Conservation (phyloP, 2,113 vertebrate genomes). For the Psophia crepitans region DNA sequence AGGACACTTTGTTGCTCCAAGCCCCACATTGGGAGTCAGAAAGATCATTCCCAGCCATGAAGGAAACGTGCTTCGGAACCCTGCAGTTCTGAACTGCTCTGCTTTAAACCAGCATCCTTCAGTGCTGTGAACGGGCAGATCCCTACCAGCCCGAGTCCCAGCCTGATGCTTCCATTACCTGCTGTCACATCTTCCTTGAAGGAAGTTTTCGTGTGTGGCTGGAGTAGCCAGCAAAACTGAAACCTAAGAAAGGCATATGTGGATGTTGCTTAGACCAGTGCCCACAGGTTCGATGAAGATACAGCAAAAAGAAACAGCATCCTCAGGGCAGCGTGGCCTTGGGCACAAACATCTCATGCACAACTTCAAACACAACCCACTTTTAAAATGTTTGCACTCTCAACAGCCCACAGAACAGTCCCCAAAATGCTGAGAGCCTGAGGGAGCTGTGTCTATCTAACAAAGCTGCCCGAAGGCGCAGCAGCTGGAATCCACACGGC, state of each 20-base stretch:
- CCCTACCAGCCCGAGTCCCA: neutral
- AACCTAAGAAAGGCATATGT: accelerated
- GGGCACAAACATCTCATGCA: neutral
- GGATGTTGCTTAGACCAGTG: neutral
- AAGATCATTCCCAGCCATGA: neutral
- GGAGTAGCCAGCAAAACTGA: neutral
- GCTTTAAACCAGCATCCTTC: neutral
- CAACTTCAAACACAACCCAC: neutral
- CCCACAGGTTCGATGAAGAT: neutral
- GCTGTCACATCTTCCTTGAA: neutral
- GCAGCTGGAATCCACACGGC: slow-evolving; percentile 19
- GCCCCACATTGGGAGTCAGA: neutral
- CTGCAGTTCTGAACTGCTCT: neutral
- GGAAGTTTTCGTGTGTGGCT: neutral
- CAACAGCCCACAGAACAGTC: neutral
- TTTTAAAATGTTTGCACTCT: neutral
- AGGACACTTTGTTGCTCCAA: neutral
- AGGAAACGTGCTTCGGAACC: neutral
- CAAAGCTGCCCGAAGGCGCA: neutral
- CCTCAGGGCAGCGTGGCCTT: neutral
- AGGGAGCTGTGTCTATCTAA: neutral
- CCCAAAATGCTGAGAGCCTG: neutral
- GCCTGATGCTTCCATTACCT: neutral
- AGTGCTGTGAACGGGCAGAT: neutral
- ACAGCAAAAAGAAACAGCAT: neutral